Conservation (phyloP, 1,140 invertebrate species). For the Drosophila mojavensis region DNA sequence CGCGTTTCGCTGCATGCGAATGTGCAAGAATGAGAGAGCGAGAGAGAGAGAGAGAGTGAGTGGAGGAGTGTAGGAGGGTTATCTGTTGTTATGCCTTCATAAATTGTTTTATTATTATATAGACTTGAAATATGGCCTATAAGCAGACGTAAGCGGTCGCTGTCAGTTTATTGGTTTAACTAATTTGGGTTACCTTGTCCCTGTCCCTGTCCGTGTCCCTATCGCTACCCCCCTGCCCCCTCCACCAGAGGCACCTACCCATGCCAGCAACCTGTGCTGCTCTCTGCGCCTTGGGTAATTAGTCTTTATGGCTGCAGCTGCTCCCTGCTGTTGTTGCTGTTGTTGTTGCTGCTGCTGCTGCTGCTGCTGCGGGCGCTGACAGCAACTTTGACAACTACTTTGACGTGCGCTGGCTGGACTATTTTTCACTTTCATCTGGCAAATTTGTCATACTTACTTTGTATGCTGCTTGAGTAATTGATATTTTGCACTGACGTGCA, state of each 20-base stretch:
- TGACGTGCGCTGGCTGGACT: not conserved
- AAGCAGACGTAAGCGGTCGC: slow-evolving; percentile 42
- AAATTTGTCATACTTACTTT: not conserved
- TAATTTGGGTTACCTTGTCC: slow-evolving; percentile 56
- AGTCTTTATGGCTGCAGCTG: slow-evolving; percentile 76
- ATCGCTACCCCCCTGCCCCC: slow-evolving; percentile 2
- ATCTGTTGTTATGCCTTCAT: slow-evolving; percentile 75
- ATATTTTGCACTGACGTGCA: not conserved
- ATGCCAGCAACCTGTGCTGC: slow-evolving; percentile 10
- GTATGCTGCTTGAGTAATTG: no score
- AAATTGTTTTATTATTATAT: slow-evolving; percentile 83
- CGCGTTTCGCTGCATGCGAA: slow-evolving; percentile 9
- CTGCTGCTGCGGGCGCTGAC: slow-evolving; percentile 11
- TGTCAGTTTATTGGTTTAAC: slow-evolving; percentile 83
- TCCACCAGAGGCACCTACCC: slow-evolving; percentile 4
- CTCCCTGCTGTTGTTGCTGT: not conserved
- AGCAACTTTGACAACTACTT: not conserved
- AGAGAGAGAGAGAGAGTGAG: not conserved
- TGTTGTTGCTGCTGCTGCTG: not conserved
- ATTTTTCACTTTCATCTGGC: not conserved
- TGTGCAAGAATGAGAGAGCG: not conserved
- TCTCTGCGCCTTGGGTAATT: slow-evolving; percentile 57
- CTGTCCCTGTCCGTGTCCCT: not conserved
- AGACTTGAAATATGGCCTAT: slow-evolving; percentile 76
- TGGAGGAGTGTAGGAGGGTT: not conserved